These are phyloP conservation scores for Pampus argenteus DNA, from an alignment of 2,797 vertebrate species.

Conservation along the genomic window DNA sequence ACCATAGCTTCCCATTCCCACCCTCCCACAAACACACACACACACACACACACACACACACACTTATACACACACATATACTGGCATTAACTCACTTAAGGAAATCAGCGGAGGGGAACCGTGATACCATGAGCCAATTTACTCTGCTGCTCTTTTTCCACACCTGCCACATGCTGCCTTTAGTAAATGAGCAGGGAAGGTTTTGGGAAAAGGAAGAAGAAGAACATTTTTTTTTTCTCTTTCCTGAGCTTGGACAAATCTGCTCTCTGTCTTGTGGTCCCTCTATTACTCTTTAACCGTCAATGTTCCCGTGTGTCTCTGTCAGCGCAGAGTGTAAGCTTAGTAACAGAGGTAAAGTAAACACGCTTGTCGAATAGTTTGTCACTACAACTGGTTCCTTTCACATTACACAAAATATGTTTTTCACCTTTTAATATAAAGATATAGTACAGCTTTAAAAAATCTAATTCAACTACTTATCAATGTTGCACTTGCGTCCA, in stretches of 20 bases:
- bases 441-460: too few relatives aligned
- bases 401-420: too few relatives aligned
- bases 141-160: slow-evolving; percentile 37
- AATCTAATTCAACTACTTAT: not conserved
- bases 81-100: slow-evolving; percentile 55
- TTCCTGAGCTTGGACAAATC: slow-evolving; percentile 14
- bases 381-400: too few relatives aligned
- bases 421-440: too few relatives aligned
- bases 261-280: slow-evolving; percentile 7
- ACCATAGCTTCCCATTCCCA: too few relatives aligned
- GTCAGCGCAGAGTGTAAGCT: slow-evolving; percentile 28
- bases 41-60: slow-evolving; percentile 20
- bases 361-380: slow-evolving; percentile 32
- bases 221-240: slow-evolving; percentile 13
- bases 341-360: slow-evolving; percentile 50
- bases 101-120: slow-evolving; percentile 53
- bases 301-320: not conserved
- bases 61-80: slow-evolving; percentile 16
- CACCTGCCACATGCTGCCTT: slow-evolving; percentile 44
- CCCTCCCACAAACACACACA: slow-evolving; percentile 14
- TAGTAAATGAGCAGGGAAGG: slow-evolving; percentile 36
- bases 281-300: slow-evolving; percentile 2
- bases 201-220: slow-evolving; percentile 9
- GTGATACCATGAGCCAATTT: slow-evolving; percentile 66
- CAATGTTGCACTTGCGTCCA: too few relatives aligned